Evolutionary conservation across 2,888 invertebrate genomes (phyloP), one percentile per base, ranked within the genome.

Genomic region (Callinectes sapidus): DNA sequence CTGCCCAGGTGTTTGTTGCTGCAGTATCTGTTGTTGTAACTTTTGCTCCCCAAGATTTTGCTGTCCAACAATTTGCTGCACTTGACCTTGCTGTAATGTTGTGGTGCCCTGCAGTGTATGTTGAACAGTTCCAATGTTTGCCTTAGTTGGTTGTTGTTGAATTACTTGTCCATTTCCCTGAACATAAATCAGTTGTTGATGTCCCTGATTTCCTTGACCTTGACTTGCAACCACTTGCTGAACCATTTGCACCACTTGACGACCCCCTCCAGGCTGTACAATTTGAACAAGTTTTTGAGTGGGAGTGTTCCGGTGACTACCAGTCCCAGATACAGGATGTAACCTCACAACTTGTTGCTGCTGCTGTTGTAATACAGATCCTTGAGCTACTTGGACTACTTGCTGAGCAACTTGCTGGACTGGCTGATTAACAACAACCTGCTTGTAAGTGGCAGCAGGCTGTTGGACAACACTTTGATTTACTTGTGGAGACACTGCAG

Each of bases 201-300:
- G 92, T 48, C 90, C 86, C 54, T 85, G 42, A 48, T 28, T 86
- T 28, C 77, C 55, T n/a, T 90, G 87, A n/a, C 89, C 90, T 28
- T 92, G 92, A 66, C 77, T 89, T 35, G 88, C 87, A 39, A 92
- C 90, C 35, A 92, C 92, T 10, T 92, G 92, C 32, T 90, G 92
- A 35, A 93, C 93, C 90, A 93, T 91, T 55, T 93, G 93, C 32
- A 93, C 89, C 55, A 93, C 93, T 85, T 93, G 93, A 18, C 91
- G 71, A 28, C 87, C 90, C 55, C 90, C 92, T 39, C 92, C 90
- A 39, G 92, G 90, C 77, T 92, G 92, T 6, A 92, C 92, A 55
- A 92, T 92, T 55, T 92, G 92, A 23, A 93, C 91, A n/a, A 92
- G 61, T 54, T 90, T 90, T 23, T 92, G 92, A 16, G 91, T 87